Base-by-base conservation (phyloP, 2,888 invertebrate species). In the Mermis nigrescens region DNA sequence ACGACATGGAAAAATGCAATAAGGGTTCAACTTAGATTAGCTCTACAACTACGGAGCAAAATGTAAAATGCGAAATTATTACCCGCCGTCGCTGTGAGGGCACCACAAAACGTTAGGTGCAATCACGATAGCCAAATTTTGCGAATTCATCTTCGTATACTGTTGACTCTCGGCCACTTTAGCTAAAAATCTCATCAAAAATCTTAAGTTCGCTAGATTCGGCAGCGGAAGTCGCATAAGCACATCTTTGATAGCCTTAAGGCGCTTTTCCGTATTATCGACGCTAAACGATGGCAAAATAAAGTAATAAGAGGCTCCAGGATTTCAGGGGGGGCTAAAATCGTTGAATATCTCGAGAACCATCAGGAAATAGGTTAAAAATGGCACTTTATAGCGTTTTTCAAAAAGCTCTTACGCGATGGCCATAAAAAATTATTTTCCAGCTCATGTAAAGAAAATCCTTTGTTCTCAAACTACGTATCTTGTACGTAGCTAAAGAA, bases 111-210 rank as follows among this genome's bases (percentile, higher is more conserved):
- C 79, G 77, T 92, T 95, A 0, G 94, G 94, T 2, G 91, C 90
- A 71, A 95, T 85, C 4, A 94, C 94, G 70, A 95, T 92, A 24
- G 92, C 90, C 69, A 95, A 80, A 76, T 95, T 95, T 63, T 88
- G 86, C 0, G 90, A 82, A n/a, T 84, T 84, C 95, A 95, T 95
- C 77, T 59, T 59, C 4, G 65, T 68, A 4, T 58, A 52, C 4
- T 64, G 63, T 58, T 66, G 61, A 26, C 66, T 57, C 19, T 85
- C 84, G 15, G 86, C 83, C 66, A 95, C 77, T 68, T 83, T 79
- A 57, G 84, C 81, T 70, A 95, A 79, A 77, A 95, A 95, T 74
- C 89, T 89, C 59, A 92, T 84, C 66, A 95, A 79, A 72, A 82
- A 83, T 68, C 75, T 55, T 24, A 68, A 59, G 57, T 68, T 68